Base-by-base conservation (phyloP, 2,797 vertebrate genomes). In the Cyprinella venusta region DNA sequence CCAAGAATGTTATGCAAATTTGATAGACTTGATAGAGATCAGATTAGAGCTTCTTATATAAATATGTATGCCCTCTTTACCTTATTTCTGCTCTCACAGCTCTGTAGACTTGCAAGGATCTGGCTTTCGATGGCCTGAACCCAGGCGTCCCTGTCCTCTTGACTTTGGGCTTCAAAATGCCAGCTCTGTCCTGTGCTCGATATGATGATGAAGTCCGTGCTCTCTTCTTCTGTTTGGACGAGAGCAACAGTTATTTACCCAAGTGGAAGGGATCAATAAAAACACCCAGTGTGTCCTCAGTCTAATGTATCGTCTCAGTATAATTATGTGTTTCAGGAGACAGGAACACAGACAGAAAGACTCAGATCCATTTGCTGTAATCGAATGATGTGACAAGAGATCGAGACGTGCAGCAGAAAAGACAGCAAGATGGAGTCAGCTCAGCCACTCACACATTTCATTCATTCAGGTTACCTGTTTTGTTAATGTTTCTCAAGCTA, bases 401-500 rank as follows among this genome's bases (percentile, higher is more conserved):
- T 71, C 72, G 72, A 70, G n/a, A n/a, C n/a, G n/a, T n/a, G n/a
- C 38, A 19, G 83, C 38, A 88, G 68, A 81, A 88, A 69, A 59
- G 8, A 81, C 15, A 88, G 83, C 80, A 67, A 87, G 64, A 85
- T 80, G 24, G 67, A 83, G 69, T 38, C 45, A 71, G 75, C 42
- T 72, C 76, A 84, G 48, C 67, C n/a, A 61, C 70, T 16, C 89
- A 56, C 50, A 16, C 40, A 9, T 26, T 85, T 83, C 80, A 72
- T 61, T 33, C 83, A 84, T 84, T 45, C 52, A 48, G 59, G 89
- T 98, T 99, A 99, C 98, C 98, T 99, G 98, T 97, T 96, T 97
- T 98, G 96, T 98, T 98, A 96, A 99, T 97, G 96, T 98, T 99
- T 97, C 97, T 97, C 96, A 99, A 97, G 96, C 98, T 99, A 99